phyloP scores from a whole-genome alignment of 2,888 invertebrate species.

The Sarcophaga caerulescens region DNA sequence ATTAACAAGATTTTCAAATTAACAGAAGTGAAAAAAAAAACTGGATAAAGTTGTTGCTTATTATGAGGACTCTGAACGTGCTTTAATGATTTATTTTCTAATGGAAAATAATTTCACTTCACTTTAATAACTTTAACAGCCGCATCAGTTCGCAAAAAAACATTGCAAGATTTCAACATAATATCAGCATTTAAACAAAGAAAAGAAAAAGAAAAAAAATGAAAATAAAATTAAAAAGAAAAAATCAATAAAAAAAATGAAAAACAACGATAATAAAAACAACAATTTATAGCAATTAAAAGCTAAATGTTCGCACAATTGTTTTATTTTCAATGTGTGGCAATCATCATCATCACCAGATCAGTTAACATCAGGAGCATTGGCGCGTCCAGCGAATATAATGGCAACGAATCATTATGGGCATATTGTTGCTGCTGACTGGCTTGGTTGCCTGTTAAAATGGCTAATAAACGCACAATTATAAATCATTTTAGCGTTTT shows the following conservation, averaged over 20 bases:
- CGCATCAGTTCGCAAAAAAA: slow-evolving; percentile 24
- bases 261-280: not conserved
- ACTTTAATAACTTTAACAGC: not conserved
- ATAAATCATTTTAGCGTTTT: slow-evolving; percentile 63
- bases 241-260: not conserved
- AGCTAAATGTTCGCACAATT: slow-evolving; percentile 62
- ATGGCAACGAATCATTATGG: slow-evolving; percentile 56
- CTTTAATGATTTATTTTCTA: slow-evolving; percentile 30
- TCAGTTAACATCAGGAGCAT: slow-evolving; percentile 23
- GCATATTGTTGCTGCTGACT: slow-evolving; percentile 28
- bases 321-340: slow-evolving; percentile 43
- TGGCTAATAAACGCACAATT: slow-evolving; percentile 66
- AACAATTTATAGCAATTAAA: slow-evolving; percentile 54
- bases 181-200: not conserved
- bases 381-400: not conserved
- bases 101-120: slow-evolving; percentile 9
- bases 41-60: slow-evolving; percentile 66
- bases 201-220: not conserved
- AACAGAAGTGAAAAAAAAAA: slow-evolving; percentile 30
- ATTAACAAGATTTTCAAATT: slow-evolving; percentile 52
- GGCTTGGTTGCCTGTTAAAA: slow-evolving; percentile 53
- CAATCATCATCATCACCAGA: slow-evolving; percentile 45
- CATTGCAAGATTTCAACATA: slow-evolving; percentile 43
- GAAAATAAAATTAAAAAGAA: slow-evolving; percentile 13
- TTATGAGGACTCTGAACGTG: slow-evolving; percentile 51